Percentiles rank a stretch among this genome's conserved stretches.
Evolutionary conservation across 53 echinoderm and acorn worm species (phyloP).

Genomic region (Temnopleurus reevesii): DNA sequence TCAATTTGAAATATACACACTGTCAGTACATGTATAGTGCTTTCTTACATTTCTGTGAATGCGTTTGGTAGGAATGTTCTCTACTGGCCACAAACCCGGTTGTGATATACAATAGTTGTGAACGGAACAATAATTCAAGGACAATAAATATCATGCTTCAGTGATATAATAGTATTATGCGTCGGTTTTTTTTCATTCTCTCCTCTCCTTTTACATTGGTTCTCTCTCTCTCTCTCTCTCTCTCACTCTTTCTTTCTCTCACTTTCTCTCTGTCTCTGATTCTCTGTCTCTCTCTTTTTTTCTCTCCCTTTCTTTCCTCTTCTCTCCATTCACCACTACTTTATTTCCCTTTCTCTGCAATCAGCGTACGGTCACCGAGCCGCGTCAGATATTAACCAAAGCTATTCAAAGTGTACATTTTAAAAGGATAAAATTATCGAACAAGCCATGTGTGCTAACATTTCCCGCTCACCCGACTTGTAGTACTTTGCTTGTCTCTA

Average conservation of each 20-base stretch:
- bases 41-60: neutral
- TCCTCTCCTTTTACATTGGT: too few species aligned
- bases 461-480: too few species aligned
- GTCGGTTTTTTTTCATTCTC: too few species aligned
- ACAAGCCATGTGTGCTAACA: too few species aligned
- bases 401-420: too few species aligned
- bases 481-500: neutral
- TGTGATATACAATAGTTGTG: neutral
- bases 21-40: neutral
- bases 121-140: neutral
- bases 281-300: neutral
- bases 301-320: neutral
- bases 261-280: neutral
- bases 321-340: neutral
- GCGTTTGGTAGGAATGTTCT: neutral
- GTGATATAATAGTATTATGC: too few species aligned
- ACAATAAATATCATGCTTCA: neutral
- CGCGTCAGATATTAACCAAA: too few species aligned
- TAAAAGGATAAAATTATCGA: too few species aligned
- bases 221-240: neutral
- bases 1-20: neutral
- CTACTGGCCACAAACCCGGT: neutral
- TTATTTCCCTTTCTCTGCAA: neutral
- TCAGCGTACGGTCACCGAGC: too few species aligned
- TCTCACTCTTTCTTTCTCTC: neutral